Conservation (phyloP, 2,888 invertebrate genomes). For the Brenthis ino region DNA sequence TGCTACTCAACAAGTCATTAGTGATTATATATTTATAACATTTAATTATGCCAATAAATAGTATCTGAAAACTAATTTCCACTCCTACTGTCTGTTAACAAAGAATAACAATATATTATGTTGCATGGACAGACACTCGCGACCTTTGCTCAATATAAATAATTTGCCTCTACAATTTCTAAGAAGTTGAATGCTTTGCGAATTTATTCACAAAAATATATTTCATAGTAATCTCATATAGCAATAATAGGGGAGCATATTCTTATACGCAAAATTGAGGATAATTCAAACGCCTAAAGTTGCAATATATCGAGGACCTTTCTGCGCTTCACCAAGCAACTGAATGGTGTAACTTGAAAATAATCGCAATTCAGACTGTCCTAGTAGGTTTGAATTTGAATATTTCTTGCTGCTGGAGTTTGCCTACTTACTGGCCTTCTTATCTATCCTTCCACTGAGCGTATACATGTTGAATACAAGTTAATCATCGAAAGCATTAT, state of each 20-base stretch:
- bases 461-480: slow-evolving; percentile 12
- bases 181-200: slow-evolving; percentile 19
- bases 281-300: slow-evolving; percentile 23
- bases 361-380: slow-evolving; percentile 17
- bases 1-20: slow-evolving; percentile 79
- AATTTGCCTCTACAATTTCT: slow-evolving; percentile 8
- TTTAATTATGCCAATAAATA: slow-evolving; percentile 77
- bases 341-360: slow-evolving; percentile 16
- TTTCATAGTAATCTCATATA: slow-evolving; percentile 34
- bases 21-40: slow-evolving; percentile 76
- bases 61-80: slow-evolving; percentile 57
- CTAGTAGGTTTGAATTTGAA: slow-evolving; percentile 6
- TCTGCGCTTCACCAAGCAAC: slow-evolving; percentile 23
- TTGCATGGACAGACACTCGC: slow-evolving; percentile 43
- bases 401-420: slow-evolving; percentile 18
- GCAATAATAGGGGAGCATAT: slow-evolving; percentile 27
- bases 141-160: slow-evolving; percentile 19
- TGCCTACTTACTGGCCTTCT: slow-evolving; percentile 23
- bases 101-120: slow-evolving; percentile 64
- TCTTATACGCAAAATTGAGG: slow-evolving; percentile 17
- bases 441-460: background rate
- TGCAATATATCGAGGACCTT: slow-evolving; percentile 18
- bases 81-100: slow-evolving; percentile 59
- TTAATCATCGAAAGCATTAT: slow-evolving; percentile 22
- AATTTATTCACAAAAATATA: slow-evolving; percentile 36